phyloP scores from a whole-genome alignment of 2,797 vertebrate genomes.

The Forpus xanthops region DNA sequence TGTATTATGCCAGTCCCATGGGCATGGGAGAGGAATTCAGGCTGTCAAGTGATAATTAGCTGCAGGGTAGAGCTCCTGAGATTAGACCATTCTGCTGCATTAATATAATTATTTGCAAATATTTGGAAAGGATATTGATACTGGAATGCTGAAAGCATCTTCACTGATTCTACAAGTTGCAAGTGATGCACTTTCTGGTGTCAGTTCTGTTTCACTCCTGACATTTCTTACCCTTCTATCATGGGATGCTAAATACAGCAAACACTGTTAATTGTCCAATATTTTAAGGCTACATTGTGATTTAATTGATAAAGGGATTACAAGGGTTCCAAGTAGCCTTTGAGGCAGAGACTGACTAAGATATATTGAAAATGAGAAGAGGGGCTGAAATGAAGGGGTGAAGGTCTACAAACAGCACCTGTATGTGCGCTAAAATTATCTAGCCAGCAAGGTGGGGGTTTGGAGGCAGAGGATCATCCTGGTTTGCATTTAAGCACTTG shows the following conservation, averaged over 20 bases:
- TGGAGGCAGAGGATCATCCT: not conserved
- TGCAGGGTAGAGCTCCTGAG: not conserved
- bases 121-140: not conserved
- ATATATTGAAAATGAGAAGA: not conserved
- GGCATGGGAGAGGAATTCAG: not conserved
- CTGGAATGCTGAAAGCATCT: not conserved
- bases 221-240: not conserved
- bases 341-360: not conserved
- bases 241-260: not conserved
- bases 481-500: not conserved
- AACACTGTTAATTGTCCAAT: not conserved
- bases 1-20: not conserved
- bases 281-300: not conserved
- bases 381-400: not conserved
- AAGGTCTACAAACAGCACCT: not conserved
- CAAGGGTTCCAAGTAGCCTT: not conserved
- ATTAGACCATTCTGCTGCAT: not conserved
- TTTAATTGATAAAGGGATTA: not conserved
- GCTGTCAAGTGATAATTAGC: not conserved
- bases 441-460: accelerated
- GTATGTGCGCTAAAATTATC: not conserved
- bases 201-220: not conserved
- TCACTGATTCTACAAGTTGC: not conserved
- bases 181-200: not conserved
- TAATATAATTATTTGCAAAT: not conserved